Base-by-base conservation (phyloP, 2,113 vertebrate species). In the Phalacrocorax aristotelis region DNA sequence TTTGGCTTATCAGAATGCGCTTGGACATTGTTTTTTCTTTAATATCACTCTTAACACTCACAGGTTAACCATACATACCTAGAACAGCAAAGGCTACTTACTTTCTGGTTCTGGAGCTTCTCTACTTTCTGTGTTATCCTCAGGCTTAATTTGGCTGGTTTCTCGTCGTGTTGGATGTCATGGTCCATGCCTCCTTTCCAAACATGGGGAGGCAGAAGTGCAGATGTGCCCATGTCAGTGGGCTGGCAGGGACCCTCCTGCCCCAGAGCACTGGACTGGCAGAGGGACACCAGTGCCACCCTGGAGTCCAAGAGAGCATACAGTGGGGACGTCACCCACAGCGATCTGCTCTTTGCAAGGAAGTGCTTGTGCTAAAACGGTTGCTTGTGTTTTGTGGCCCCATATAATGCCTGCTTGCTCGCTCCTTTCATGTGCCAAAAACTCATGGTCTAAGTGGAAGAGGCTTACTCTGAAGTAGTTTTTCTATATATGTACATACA, bases 361-460 rank as follows among this genome's bases (percentile, higher is more conserved):
- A 91, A 36, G 4, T 34, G 7, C 6, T 79, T 40, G 13, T 54
- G 38, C 44, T 69, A 14, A 40, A 60, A 84, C 21, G 6, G 19
- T 15, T 87, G 8, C 13, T 58, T 72, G 23, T 64, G 15, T 54
- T 87, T 81, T 70, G 15, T 10, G 29, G 46, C 15, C 7, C 12
- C 26, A 23, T 0, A 0, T 38, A 71, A 52, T 3, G 2, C 9
- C 21, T 46, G 3, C 3, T 87, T 36, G 14, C 36, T 92, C 29
- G 16, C 36, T 92, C 32, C 42, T 87, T 74, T 64, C n/a, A 14
- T 2, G 0, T 55, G 54, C 32, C 22, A 55, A 78, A 69, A 86
- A 9, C 19, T 51, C 25, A 26, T 5, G 1, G 14, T 76, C 22
- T 30, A 64, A 75, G 15, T 68, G 22, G 44, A 76, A 79, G 22